These are phyloP conservation scores for Zosterops hypoxanthus DNA, from an alignment of 2,113 vertebrate species.

Conservation along the genomic window DNA sequence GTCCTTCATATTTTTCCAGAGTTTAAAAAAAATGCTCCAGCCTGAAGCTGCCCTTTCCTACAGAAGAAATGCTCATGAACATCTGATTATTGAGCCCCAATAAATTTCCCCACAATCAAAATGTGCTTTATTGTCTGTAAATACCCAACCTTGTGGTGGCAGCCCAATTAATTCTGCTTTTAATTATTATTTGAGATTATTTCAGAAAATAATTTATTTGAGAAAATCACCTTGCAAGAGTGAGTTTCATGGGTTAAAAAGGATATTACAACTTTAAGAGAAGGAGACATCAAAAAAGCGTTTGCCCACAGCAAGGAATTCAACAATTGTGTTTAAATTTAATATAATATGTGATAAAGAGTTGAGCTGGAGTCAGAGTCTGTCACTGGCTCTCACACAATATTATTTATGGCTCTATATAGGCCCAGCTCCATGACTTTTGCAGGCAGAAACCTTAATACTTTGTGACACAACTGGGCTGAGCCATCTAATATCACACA, in stretches of 20 bases:
- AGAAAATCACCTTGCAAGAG: background rate
- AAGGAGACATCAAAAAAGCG: conserved; percentile 9
- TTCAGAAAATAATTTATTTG: background rate
- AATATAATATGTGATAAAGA: conserved; percentile 20
- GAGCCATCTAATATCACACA: background rate
- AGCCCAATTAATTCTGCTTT: conserved; percentile 18
- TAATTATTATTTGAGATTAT: too few relatives aligned
- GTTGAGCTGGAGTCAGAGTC: background rate
- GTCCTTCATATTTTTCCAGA: background rate
- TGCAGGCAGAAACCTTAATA: background rate
- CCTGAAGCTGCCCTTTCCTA: background rate
- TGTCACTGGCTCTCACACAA: background rate
- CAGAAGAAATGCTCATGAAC: background rate
- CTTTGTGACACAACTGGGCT: conserved; percentile 28
- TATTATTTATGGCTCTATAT: background rate
- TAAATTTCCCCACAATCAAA: background rate
- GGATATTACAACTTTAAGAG: background rate
- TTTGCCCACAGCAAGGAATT: background rate
- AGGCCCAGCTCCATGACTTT: background rate
- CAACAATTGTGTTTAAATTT: conserved; percentile 15
- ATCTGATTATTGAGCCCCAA: background rate
- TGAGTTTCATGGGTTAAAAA: background rate
- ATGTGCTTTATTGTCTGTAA: background rate
- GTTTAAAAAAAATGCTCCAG: background rate
- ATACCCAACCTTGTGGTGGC: background rate